Conservation (phyloP, 2,888 invertebrate species). For the Sarcophaga carnaria region DNA sequence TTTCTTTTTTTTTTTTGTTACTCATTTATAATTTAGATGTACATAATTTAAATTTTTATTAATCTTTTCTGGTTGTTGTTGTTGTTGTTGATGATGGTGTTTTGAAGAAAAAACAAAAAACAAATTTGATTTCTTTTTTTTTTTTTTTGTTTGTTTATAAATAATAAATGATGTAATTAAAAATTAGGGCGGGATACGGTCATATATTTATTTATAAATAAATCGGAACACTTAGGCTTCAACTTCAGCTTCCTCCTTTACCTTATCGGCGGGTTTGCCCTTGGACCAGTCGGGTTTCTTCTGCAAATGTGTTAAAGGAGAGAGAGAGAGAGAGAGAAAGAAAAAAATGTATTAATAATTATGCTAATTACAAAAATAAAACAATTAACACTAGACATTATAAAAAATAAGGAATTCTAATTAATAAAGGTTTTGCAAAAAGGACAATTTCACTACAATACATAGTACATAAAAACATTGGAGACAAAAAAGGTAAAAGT, state of each 20-base stretch:
- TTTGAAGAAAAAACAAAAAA: constrained; percentile 34
- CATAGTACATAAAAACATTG: neutral
- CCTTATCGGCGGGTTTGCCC: constrained; percentile 93
- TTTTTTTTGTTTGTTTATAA: constrained; percentile 63
- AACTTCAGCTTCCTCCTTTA: constrained; percentile 91
- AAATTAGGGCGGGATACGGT: constrained; percentile 78
- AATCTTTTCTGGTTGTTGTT: constrained; percentile 23
- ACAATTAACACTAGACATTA: constrained; percentile 17
- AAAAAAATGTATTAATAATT: constrained; percentile 43
- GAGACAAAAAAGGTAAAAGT: no score
- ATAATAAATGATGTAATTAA: constrained; percentile 74
- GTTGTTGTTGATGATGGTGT: constrained; percentile 72
- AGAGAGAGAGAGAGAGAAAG: constrained; percentile 23
- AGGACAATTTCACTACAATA: neutral
- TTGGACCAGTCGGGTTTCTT: constrained; percentile 98
- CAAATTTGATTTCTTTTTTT: constrained; percentile 47
- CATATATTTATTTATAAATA: constrained; percentile 74
- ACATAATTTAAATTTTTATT: constrained; percentile 48
- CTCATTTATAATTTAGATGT: constrained; percentile 67
- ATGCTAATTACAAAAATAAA: constrained; percentile 5
- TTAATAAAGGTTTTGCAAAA: neutral
- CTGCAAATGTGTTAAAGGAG: constrained; percentile 83
- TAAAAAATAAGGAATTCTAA: neutral
- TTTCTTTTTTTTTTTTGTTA: constrained; percentile 47
- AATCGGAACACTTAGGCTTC: constrained; percentile 88